These are phyloP conservation scores for Syritta pipiens DNA, from an alignment of 2,888 invertebrate genomes.

Conservation along the genomic window DNA sequence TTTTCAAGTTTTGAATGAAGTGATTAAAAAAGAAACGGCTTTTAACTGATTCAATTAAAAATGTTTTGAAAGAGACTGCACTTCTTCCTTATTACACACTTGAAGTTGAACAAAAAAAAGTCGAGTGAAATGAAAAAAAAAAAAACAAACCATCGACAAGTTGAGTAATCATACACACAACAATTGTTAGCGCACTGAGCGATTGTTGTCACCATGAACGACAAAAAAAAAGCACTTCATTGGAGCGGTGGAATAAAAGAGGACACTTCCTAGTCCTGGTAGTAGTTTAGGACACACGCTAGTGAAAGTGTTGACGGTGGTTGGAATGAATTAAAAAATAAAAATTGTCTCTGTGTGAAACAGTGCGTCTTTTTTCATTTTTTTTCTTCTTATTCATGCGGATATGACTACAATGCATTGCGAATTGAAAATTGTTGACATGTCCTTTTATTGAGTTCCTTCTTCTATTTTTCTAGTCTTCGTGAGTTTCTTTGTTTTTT, in stretches of 20 bases:
- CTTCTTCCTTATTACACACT: too few species aligned
- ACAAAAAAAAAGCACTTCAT: conserved; percentile 40
- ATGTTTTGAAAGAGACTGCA: too few species aligned
- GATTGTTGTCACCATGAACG: conserved; percentile 49
- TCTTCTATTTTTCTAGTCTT: neutral
- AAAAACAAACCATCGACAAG: conserved; percentile 2
- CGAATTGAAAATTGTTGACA: conserved; percentile 37
- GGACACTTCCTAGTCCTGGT: conserved; percentile 46
- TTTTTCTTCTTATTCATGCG: neutral
- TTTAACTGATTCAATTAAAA: too few species aligned
- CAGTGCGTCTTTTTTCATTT: neutral
- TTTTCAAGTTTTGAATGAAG: neutral
- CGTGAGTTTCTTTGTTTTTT: conserved; percentile 10
- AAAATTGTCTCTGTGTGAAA: conserved; percentile 9
- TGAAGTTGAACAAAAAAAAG: too few species aligned
- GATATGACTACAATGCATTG: too few species aligned
- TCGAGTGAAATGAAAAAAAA: neutral
- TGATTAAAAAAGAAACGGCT: too few species aligned
- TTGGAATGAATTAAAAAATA: conserved; percentile 30
- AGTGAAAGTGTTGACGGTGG: conserved; percentile 48
- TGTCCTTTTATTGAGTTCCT: conserved; percentile 32
- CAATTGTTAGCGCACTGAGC: conserved; percentile 32
- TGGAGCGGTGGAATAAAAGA: conserved; percentile 14
- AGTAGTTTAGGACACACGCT: conserved; percentile 47
- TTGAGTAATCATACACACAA: too few species aligned